Evolutionary conservation across 2,113 vertebrate genomes (phyloP).

Genomic region (Symphodus melops): DNA sequence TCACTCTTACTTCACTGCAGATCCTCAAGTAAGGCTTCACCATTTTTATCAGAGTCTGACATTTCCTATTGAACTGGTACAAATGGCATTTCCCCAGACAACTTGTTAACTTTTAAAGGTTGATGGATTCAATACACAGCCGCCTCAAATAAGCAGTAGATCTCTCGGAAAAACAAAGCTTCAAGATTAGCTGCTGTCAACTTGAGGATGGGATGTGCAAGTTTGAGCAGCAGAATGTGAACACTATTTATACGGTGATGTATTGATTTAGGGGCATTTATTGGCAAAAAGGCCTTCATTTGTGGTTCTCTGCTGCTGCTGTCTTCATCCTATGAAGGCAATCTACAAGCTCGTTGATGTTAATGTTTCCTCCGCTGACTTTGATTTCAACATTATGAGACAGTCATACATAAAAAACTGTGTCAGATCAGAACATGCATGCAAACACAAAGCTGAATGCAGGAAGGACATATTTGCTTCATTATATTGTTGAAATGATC

Average conservation of each 20-base stretch:
- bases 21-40: constrained; percentile 71
- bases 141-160: constrained; percentile 77
- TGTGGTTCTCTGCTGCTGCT: constrained; percentile 26
- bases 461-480: constrained; percentile 46
- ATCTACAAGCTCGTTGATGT: constrained; percentile 22
- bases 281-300: constrained; percentile 61
- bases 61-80: constrained; percentile 86
- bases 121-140: constrained; percentile 82
- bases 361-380: constrained; percentile 17
- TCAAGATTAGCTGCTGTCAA: constrained; percentile 82
- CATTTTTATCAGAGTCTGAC: constrained; percentile 82
- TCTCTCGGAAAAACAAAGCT: constrained; percentile 80
- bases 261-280: constrained; percentile 72
- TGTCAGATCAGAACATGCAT: constrained; percentile 23
- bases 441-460: constrained; percentile 19
- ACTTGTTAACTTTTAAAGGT: constrained; percentile 91
- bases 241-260: constrained; percentile 62
- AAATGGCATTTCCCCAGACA: constrained; percentile 88
- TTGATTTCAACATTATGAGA: constrained; percentile 12
- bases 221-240: constrained; percentile 71
- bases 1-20: constrained; percentile 53
- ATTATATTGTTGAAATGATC: constrained; percentile 62
- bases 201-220: constrained; percentile 68
- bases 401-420: not conserved
- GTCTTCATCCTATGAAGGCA: constrained; percentile 23